phyloP scores from a whole-genome alignment of 2,888 invertebrate genomes.

The Baccha elongata region DNA sequence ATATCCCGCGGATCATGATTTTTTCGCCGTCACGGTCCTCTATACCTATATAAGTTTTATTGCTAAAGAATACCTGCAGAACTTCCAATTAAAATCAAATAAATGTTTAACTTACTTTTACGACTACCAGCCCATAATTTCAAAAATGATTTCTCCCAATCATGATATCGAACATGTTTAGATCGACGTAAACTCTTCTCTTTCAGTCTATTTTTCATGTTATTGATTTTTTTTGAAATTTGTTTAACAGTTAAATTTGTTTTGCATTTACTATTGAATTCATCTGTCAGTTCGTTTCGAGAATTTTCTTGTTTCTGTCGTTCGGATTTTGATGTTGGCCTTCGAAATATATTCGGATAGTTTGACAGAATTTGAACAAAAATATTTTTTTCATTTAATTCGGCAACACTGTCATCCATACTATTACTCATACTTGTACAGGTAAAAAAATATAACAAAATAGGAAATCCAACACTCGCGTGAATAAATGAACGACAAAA shows the following conservation, averaged over 20 bases:
- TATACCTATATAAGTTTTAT: no score
- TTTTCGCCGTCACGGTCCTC: no score
- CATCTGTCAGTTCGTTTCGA: neutral
- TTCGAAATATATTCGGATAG: conserved; percentile 22
- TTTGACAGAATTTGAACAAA: conserved; percentile 31
- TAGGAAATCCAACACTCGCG: no score
- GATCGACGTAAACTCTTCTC: conserved; percentile 4
- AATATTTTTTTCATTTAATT: conserved; percentile 1
- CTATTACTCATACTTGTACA: no score
- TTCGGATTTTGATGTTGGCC: conserved; percentile 1
- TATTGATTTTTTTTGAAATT: conserved; percentile 31
- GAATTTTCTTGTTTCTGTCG: neutral
- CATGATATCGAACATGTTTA: neutral
- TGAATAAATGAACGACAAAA: no score
- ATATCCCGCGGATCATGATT: no score
- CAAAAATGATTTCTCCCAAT: conserved; percentile 24
- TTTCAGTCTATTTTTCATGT: conserved; percentile 32
- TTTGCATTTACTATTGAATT: conserved; percentile 21
- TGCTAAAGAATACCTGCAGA: no score
- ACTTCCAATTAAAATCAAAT: no score
- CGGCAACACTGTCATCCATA: neutral
- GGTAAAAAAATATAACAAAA: no score
- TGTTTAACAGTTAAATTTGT: conserved; percentile 27
- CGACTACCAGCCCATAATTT: conserved; percentile 32
- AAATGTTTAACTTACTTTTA: no score